Conservation (phyloP, 1,140 invertebrate genomes). For the Drosophila insularis region DNA sequence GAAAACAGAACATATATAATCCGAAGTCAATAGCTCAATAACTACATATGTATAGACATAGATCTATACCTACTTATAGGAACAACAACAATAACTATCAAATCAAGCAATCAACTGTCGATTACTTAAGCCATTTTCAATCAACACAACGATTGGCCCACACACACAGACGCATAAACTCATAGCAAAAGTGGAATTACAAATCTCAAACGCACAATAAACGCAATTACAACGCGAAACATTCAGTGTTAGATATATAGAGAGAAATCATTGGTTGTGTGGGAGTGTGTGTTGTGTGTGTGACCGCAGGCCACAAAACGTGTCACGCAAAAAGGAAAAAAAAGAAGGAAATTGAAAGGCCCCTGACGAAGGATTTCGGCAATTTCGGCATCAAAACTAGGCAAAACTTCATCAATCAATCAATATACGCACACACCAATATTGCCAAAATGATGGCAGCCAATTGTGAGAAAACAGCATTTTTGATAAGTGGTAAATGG, state of each 20-base stretch:
- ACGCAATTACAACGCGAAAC: conserved; percentile 65
- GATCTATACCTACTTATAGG: conserved; percentile 2
- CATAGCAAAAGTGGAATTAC: conserved; percentile 41
- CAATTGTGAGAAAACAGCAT: conserved; percentile 62
- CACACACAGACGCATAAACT: conserved; percentile 12
- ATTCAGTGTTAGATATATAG: neutral
- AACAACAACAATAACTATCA: conserved; percentile 61
- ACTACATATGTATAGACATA: neutral
- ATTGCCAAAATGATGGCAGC: conserved; percentile 63
- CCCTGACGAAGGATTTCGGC: conserved; percentile 38
- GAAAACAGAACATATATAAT: conserved; percentile 6
- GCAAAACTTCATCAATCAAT: conserved; percentile 58
- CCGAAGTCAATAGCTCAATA: neutral
- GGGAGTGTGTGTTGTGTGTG: conserved; percentile 13
- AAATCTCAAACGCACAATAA: conserved; percentile 80
- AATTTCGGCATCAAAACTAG: conserved; percentile 21
- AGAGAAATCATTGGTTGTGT: neutral
- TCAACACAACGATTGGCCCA: conserved; percentile 58
- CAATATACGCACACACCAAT: conserved; percentile 39
- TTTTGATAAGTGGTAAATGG: conserved; percentile 57
- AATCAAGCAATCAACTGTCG: conserved; percentile 75
- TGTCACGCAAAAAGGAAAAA: conserved; percentile 11
- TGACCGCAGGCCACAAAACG: conserved; percentile 49
- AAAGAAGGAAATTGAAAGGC: conserved; percentile 62
- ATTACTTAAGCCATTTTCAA: conserved; percentile 80